These are phyloP conservation scores for Ceratina calcarata DNA, from an alignment of 1,140 invertebrate species.

Conservation along the genomic window DNA sequence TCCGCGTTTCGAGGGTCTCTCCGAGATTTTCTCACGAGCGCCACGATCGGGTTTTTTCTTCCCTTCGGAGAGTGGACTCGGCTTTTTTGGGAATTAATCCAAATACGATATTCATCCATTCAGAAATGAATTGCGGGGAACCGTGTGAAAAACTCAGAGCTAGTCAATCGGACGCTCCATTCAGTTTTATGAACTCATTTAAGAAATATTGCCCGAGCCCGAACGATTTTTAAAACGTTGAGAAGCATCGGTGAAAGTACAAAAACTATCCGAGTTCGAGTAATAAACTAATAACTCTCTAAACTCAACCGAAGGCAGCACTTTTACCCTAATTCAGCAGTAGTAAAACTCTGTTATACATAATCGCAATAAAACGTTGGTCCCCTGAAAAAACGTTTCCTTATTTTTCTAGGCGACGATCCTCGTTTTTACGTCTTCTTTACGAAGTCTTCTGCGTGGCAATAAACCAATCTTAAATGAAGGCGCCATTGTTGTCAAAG, in stretches of 20 bases:
- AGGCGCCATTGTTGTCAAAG: neutral
- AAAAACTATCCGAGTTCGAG: neutral
- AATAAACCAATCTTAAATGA: constrained; percentile 1
- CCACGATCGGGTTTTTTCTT: neutral
- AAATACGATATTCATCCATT: too few species aligned
- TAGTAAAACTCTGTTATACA: neutral
- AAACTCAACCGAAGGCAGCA: neutral
- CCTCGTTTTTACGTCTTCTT: neutral
- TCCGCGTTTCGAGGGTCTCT: constrained; percentile 55
- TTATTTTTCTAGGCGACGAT: neutral
- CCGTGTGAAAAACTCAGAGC: too few species aligned
- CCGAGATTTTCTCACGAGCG: constrained; percentile 52
- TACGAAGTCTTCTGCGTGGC: neutral
- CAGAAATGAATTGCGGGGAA: too few species aligned
- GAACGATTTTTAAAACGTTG: too few species aligned
- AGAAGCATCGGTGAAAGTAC: too few species aligned
- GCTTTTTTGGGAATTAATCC: neutral
- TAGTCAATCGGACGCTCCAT: too few species aligned
- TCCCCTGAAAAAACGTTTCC: neutral
- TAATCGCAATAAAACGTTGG: neutral
- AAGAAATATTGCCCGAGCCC: too few species aligned
- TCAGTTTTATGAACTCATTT: too few species aligned
- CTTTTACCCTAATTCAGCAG: neutral
- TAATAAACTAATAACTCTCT: neutral
- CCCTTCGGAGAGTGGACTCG: neutral